Conservation (phyloP, 2,888 invertebrate genomes). For the Allacma fusca region DNA sequence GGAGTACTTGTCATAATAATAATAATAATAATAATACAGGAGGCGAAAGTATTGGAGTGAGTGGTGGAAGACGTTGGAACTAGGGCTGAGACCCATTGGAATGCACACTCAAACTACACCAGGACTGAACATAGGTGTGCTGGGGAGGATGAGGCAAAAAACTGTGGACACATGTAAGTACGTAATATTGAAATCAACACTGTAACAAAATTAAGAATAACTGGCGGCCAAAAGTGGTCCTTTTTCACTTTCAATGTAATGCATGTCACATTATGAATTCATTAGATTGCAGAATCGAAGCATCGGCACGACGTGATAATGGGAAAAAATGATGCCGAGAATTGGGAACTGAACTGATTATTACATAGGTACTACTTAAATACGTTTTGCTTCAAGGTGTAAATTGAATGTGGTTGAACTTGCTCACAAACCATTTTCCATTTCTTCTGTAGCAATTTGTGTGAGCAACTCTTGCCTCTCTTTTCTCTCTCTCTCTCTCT, state of each 20-base stretch:
- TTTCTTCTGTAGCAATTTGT: conserved; percentile 37
- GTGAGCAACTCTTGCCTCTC: conserved; percentile 12
- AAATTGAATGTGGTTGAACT: conserved; percentile 53
- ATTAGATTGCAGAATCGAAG: conserved; percentile 28
- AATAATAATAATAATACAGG: too few relatives aligned
- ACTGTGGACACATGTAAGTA: conserved; percentile 1
- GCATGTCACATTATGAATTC: conserved; percentile 37
- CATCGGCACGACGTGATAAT: conserved; percentile 33
- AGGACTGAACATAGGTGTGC: too few relatives aligned
- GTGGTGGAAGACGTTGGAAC: too few relatives aligned
- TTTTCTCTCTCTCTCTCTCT: not conserved
- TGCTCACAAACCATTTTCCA: conserved; percentile 47
- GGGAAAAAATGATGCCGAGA: conserved; percentile 32
- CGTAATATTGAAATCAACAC: conserved; percentile 36
- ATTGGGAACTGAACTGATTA: conserved; percentile 44
- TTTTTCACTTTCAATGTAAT: conserved; percentile 36
- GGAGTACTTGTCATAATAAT: too few relatives aligned
- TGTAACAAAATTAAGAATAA: conserved; percentile 40
- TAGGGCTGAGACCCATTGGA: too few relatives aligned
- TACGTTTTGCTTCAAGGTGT: conserved; percentile 50
- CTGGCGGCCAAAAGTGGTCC: conserved; percentile 23
- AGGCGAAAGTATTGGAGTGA: too few relatives aligned
- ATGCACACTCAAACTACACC: too few relatives aligned
- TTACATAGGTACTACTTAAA: conserved; percentile 35
- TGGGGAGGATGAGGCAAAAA: not conserved